Evolutionary conservation across 2,888 invertebrate species (phyloP).

Genomic region (Pyrocoelia pectoralis): DNA sequence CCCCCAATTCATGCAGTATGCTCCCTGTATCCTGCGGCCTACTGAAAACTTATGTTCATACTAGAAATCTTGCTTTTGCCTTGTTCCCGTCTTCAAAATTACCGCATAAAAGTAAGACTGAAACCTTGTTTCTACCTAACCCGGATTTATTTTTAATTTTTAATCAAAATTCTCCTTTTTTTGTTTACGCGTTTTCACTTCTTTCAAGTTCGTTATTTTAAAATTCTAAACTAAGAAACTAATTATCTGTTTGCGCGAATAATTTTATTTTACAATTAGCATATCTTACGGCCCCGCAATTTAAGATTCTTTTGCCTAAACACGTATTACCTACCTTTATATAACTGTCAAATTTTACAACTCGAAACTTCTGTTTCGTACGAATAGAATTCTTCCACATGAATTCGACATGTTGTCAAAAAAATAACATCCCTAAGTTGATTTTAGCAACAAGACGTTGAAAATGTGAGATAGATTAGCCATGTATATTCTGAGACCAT

Average conservation of each 20-base stretch:
- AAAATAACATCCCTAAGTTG: too few relatives aligned
- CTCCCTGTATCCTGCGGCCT: constrained; percentile 44
- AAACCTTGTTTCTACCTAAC: constrained; percentile 21
- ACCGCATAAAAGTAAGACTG: constrained; percentile 30
- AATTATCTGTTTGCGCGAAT: background rate
- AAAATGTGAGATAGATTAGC: too few relatives aligned
- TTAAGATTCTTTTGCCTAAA: too few relatives aligned
- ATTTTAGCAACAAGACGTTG: too few relatives aligned
- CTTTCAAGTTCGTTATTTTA: constrained; percentile 2
- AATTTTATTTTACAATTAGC: too few relatives aligned
- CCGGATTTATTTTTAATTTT: constrained; percentile 27
- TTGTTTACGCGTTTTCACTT: constrained; percentile 7
- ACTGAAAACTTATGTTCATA: constrained; percentile 41
- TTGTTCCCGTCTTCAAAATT: constrained; percentile 31
- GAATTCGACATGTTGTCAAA: too few relatives aligned
- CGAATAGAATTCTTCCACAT: too few relatives aligned
- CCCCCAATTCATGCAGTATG: constrained; percentile 49
- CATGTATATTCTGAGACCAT: too few relatives aligned
- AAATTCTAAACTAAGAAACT: background rate
- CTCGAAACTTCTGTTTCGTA: too few relatives aligned
- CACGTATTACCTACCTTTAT: too few relatives aligned
- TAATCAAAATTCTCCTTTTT: constrained; percentile 21
- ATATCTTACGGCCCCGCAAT: too few relatives aligned
- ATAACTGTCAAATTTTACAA: too few relatives aligned
- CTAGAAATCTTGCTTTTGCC: constrained; percentile 28